Conservation (phyloP, 2,888 invertebrate genomes). For the Hydraecia micacea region DNA sequence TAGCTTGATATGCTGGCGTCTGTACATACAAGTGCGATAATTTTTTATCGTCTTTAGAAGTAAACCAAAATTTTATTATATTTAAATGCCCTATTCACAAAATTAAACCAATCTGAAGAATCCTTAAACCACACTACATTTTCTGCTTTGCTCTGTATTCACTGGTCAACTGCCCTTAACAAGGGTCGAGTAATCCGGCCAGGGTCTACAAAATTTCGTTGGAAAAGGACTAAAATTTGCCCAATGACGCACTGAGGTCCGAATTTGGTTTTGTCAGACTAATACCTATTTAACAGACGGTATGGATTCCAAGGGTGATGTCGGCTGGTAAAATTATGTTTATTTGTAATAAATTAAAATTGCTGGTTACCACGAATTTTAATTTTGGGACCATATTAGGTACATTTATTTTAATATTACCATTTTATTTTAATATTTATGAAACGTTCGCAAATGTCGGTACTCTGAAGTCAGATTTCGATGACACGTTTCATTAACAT, state of each 20-base stretch:
- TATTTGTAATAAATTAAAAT: constrained; percentile 9
- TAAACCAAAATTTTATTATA: not conserved
- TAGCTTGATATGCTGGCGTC: no score
- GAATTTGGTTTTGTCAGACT: constrained; percentile 42
- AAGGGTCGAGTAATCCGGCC: constrained; percentile 55
- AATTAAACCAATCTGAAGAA: not conserved
- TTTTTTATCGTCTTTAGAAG: not conserved
- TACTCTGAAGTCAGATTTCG: not conserved
- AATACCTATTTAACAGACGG: constrained; percentile 50
- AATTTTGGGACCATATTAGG: not conserved
- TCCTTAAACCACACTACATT: constrained; percentile 11
- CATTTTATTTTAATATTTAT: not conserved
- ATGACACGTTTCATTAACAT: not conserved
- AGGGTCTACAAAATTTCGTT: constrained; percentile 44
- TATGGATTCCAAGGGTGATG: constrained; percentile 28
- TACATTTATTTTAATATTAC: not conserved
- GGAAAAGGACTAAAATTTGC: constrained; percentile 54
- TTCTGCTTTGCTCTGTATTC: constrained; percentile 25
- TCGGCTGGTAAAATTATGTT: constrained; percentile 16
- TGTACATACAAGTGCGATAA: not conserved
- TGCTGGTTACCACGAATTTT: not conserved
- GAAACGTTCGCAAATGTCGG: not conserved
- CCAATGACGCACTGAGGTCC: constrained; percentile 38
- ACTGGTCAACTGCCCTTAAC: constrained; percentile 39
- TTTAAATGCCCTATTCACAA: not conserved